Evolutionary conservation across 2,888 invertebrate species (phyloP).

Genomic region (Limnephilus marmoratus): DNA sequence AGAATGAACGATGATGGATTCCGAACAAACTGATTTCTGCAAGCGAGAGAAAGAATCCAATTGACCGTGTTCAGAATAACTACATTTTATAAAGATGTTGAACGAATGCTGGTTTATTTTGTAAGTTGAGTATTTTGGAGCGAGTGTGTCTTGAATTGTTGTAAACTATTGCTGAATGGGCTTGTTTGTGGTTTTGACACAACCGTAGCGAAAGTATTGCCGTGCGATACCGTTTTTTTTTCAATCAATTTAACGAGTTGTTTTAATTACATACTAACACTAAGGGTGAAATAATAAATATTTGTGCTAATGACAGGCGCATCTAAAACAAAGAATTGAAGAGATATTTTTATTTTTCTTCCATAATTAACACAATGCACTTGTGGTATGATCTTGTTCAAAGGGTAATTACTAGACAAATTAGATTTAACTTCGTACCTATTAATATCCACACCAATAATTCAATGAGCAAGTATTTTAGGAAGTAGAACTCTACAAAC

Average conservation of each 20-base stretch:
- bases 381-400: slow-evolving; percentile 24
- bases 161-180: background rate
- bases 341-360: background rate
- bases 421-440: background rate
- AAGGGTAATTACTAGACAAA: background rate
- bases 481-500: background rate
- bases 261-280: background rate
- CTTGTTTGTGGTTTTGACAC: background rate
- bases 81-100: background rate
- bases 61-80: background rate
- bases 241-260: background rate
- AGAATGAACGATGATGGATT: background rate
- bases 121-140: background rate
- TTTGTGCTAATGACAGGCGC: background rate
- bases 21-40: background rate
- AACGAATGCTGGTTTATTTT: background rate
- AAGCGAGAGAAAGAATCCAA: background rate
- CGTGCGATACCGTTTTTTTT: background rate
- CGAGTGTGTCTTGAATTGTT: background rate
- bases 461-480: background rate
- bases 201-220: background rate
- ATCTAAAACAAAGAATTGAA: background rate
- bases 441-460: background rate
- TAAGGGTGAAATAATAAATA: background rate
- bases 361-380: background rate